Conservation (phyloP, 2,113 vertebrate species). For the Antigone vipio region DNA sequence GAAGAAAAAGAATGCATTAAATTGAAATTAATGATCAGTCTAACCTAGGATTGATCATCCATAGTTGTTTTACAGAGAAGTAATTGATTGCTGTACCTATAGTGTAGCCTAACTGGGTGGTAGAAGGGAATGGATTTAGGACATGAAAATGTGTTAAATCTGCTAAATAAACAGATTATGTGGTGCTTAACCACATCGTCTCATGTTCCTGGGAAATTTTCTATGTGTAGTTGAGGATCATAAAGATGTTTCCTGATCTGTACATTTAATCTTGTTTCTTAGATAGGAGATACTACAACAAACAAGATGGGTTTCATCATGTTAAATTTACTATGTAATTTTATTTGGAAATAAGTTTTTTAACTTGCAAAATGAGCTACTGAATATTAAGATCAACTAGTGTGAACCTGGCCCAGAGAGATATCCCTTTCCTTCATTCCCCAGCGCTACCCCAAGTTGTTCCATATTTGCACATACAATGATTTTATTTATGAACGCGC, state of each 20-base stretch:
- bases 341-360: conserved; percentile 14
- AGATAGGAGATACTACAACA: background rate
- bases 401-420: background rate
- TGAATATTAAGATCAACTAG: background rate
- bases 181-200: background rate
- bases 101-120: background rate
- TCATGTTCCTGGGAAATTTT: background rate
- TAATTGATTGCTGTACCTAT: background rate
- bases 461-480: background rate
- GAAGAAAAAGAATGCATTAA: background rate
- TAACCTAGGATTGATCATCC: background rate
- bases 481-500: background rate
- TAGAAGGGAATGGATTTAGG: background rate
- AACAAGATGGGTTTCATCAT: background rate
- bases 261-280: background rate
- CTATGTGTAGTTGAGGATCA: background rate
- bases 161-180: background rate
- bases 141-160: background rate
- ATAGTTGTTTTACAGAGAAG: background rate
- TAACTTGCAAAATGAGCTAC: conserved; percentile 2
- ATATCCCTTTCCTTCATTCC: background rate
- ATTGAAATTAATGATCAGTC: background rate
- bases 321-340: background rate
- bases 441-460: fast-evolving
- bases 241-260: background rate